phyloP scores from a whole-genome alignment of 2,113 vertebrate species.

The Archilochus colubris region DNA sequence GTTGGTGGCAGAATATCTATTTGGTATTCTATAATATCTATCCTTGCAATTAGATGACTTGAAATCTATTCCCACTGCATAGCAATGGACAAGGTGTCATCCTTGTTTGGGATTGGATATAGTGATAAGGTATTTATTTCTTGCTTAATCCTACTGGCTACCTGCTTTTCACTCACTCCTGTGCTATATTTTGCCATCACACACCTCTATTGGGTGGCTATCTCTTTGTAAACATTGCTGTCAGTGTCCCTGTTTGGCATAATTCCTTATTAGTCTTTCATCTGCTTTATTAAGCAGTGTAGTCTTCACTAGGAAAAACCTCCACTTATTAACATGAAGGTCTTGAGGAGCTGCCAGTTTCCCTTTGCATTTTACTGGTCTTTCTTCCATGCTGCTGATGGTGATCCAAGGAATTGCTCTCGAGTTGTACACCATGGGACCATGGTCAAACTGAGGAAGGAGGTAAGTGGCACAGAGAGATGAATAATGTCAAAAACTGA shows the following conservation, averaged over 20 bases:
- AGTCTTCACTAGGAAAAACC: not conserved
- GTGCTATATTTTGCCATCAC: not conserved
- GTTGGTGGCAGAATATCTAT: not conserved
- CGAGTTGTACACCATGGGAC: not conserved
- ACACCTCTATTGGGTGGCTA: accelerated
- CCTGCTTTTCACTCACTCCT: not conserved
- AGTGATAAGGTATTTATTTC: not conserved
- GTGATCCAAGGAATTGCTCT: not conserved
- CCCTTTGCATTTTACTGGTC: not conserved
- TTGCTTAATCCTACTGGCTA: not conserved
- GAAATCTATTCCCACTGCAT: not conserved
- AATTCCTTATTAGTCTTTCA: not conserved
- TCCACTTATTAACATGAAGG: not conserved
- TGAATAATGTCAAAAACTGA: not conserved
- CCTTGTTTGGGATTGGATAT: not conserved
- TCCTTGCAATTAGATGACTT: not conserved
- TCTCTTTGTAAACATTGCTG: not conserved
- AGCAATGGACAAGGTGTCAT: not conserved
- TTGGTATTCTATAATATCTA: not conserved
- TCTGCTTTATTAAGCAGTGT: not conserved
- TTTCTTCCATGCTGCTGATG: not conserved
- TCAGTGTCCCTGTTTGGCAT: not conserved
- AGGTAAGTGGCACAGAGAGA: not conserved
- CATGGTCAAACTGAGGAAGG: not conserved
- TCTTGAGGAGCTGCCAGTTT: not conserved